Conservation (phyloP, 2,888 invertebrate genomes). For the Eupithecia tripunctaria region DNA sequence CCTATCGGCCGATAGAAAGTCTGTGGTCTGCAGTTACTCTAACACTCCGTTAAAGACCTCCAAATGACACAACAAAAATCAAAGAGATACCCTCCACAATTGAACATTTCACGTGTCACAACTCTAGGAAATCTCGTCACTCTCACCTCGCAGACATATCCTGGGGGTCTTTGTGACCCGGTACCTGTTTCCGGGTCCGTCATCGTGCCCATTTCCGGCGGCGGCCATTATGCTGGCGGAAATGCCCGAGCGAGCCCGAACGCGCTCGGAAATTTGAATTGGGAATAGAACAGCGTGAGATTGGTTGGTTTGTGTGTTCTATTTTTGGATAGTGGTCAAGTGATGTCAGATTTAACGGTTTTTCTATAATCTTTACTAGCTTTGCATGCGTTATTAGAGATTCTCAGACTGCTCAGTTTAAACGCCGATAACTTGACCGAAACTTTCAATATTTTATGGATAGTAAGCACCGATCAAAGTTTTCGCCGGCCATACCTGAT, state of each 20-base stretch:
- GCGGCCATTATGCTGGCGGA: slow-evolving; percentile 70
- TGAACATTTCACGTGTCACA: slow-evolving; percentile 20
- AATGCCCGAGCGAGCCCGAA: slow-evolving; percentile 63
- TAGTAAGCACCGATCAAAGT: too few species aligned
- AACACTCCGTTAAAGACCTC: not conserved
- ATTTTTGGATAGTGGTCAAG: slow-evolving; percentile 17
- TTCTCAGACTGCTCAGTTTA: not conserved
- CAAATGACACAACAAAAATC: not conserved
- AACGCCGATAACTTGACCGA: too few species aligned
- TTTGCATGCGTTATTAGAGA: not conserved
- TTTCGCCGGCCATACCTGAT: too few species aligned
- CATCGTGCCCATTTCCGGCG: slow-evolving; percentile 69
- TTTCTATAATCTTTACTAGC: not conserved
- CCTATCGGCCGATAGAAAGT: too few species aligned
- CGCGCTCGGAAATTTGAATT: slow-evolving; percentile 70
- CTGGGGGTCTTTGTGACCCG: slow-evolving; percentile 35
- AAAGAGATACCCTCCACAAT: not conserved
- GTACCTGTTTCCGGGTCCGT: slow-evolving; percentile 64
- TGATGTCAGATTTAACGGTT: not conserved
- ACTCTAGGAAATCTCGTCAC: slow-evolving; percentile 27
- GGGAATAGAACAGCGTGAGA: slow-evolving; percentile 30
- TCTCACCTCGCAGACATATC: slow-evolving; percentile 26
- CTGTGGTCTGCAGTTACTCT: too few species aligned
- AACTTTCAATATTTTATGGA: too few species aligned
- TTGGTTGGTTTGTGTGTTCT: slow-evolving; percentile 29